These are phyloP conservation scores for Mythimna vitellina DNA, from an alignment of 2,888 invertebrate species.

Conservation along the genomic window DNA sequence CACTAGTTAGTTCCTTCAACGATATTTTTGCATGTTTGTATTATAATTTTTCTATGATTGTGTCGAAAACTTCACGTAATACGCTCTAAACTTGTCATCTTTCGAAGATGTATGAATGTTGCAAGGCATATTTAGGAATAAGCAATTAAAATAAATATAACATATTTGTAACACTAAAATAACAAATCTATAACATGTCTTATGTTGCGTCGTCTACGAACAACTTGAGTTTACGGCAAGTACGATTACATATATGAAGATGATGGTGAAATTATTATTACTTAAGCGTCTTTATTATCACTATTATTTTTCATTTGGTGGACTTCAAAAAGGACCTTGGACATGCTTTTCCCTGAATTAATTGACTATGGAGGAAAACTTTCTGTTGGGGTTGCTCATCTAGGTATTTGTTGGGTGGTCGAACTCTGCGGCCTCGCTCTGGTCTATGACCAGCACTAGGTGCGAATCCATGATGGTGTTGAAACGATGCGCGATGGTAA, in stretches of 20 bases:
- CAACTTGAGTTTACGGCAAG: background rate
- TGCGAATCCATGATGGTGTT: slow-evolving; percentile 98
- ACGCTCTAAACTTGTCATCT: no score
- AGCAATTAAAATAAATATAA: no score
- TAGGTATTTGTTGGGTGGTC: slow-evolving; percentile 92
- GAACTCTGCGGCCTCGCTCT: slow-evolving; percentile 93
- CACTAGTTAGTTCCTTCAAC: no score
- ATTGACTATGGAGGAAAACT: slow-evolving; percentile 92
- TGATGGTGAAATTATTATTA: background rate
- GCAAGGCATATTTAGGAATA: no score
- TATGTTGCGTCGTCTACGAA: background rate
- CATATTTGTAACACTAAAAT: background rate
- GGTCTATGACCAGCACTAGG: slow-evolving; percentile 95
- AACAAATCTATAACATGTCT: background rate
- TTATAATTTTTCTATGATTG: no score
- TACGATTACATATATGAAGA: background rate
- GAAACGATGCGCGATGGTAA: slow-evolving; percentile 97
- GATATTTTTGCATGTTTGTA: no score
- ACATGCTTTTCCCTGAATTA: no score
- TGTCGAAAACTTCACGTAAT: no score
- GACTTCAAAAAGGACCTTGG: slow-evolving; percentile 75
- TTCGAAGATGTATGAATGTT: no score
- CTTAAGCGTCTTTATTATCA: slow-evolving; percentile 61
- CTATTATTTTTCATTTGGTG: slow-evolving; percentile 81
- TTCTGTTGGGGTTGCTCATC: slow-evolving; percentile 90